Evolutionary conservation across 2,888 invertebrate genomes (phyloP).

Genomic region (Caenorhabditis sulstoni): DNA sequence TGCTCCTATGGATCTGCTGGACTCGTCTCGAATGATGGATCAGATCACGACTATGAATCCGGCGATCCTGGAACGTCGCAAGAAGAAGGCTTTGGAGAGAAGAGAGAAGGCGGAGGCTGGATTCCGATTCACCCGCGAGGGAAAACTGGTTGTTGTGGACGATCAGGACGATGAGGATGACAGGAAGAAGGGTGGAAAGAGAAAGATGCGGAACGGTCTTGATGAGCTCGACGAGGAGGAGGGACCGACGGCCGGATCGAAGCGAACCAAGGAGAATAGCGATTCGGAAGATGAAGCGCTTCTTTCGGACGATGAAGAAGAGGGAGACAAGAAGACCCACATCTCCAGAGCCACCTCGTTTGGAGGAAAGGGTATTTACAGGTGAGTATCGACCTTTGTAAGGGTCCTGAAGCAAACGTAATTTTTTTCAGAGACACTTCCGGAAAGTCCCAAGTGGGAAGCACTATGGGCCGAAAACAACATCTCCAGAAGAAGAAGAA

Average conservation of each 20-base stretch:
- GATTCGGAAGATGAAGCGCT: conserved; percentile 64
- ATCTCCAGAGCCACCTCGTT: conserved; percentile 46
- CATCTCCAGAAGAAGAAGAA: conserved; percentile 19
- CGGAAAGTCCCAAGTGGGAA: conserved; percentile 52
- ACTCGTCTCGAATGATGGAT: conserved; percentile 68
- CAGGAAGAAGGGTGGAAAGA: conserved; percentile 52
- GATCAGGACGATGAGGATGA: conserved; percentile 57
- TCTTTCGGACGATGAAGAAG: conserved; percentile 53
- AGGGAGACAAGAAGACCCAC: conserved; percentile 40
- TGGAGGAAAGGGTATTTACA: conserved; percentile 73
- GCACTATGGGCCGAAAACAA: conserved; percentile 22
- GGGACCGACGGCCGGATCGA: conserved; percentile 38
- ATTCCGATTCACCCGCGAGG: conserved; percentile 72
- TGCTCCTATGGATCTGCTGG: conserved; percentile 72
- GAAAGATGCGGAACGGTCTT: conserved; percentile 51
- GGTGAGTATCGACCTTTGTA: conserved; percentile 14
- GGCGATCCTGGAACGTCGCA: conserved; percentile 56
- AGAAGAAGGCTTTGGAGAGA: conserved; percentile 61
- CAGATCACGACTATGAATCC: conserved; percentile 72
- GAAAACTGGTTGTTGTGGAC: conserved; percentile 71
- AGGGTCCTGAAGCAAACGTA: neutral
- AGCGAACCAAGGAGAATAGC: conserved; percentile 62
- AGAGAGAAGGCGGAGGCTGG: conserved; percentile 67
- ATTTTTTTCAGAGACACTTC: conserved; percentile 51
- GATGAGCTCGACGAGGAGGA: conserved; percentile 66